Evolutionary conservation across 1,140 invertebrate genomes (phyloP), one percentile per base, ranked within the genome.

Genomic region (Asbolus verrucosus): DNA sequence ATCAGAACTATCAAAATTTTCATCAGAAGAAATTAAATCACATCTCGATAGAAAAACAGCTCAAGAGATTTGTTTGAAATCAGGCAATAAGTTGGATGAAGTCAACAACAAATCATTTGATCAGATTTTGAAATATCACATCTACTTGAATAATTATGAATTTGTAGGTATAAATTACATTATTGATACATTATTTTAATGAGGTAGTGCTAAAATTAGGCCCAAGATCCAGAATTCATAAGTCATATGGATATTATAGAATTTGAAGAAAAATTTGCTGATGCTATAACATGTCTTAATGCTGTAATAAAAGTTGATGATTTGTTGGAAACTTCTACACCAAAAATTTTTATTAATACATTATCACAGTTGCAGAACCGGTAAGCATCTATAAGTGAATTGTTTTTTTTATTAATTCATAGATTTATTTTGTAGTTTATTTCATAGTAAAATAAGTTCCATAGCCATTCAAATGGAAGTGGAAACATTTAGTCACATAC

Each of bases 111-210:
- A 69, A 46, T 27, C 71, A 2, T 60, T 73, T 66, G 33, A 41
- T 19, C 62, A 70, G 61, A 15, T 75, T n/a, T n/a, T 63, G 8
- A 71, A 59, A 46, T 74, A 72, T 69, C 6, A 18, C 21, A 15
- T 18, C 2, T 15, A 60, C 61, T 24, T 71, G 19, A 15, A 15
- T 8, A 18, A 61, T 43, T 71, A 46, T 15, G 65, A 71, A 61
- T 36, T 46, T 33, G 72, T 74, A 65, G 54, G 72, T 71, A 68
- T 19, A 39, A 46, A 15, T 4, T 27, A 41, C 8, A 2, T 38
- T 38, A 30, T 30, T 65, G 8, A 19, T 41, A 27, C 3, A 27
- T 27, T 4, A 8, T 19, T 70, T 65, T 43, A n/a, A n/a, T n/a
- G n/a, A n/a, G n/a, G n/a, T n/a, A n/a, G n/a, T n/a, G n/a, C n/a